Evolutionary conservation across 2,888 invertebrate species (phyloP), one percentile per base, ranked within the genome.

Genomic region (Cephus spinipes): DNA sequence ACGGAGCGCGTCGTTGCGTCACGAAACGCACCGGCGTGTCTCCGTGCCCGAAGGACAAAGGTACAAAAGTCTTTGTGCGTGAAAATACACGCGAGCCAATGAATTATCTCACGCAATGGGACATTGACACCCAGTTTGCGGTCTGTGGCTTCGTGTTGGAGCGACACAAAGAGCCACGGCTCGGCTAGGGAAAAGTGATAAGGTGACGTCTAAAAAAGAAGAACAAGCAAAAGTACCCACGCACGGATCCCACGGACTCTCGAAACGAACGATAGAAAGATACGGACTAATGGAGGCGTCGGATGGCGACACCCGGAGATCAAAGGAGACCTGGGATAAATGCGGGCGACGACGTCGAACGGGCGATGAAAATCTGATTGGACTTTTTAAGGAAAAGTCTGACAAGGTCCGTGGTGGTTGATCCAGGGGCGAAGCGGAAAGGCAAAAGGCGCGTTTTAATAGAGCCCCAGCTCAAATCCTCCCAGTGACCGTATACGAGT

Each of bases 41-140:
- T 23, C 12, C 71, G 31, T 30, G 15, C 40, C 30, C 36, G 76
- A 74, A 68, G 82, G 79, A 86, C 81, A 85, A 84, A 85, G 82
- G 83, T 80, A 83, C 81, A 80, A 84, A 85, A 82, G 81, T 15
- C 74, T 34, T 74, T 74, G 74, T 74, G 74, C 74, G 74, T 74
- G 33, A 74, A 74, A 74, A 74, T 35, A 35, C 74, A 33, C 74
- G 74, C 74, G 32, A n/a, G 81, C 81, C 83, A 81, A 83, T 80
- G 86, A 82, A 86, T 87, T 87, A 85, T 86, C 86, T 86, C 86
- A 84, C 83, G 87, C 87, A 85, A 87, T 85, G 87, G 85, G 82
- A 84, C 84, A 86, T 81, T 82, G 86, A 86, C 86, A 87, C 87
- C 86, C 84, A 81, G 83, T 86, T 87, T 86, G 87, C 80, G 86